phyloP scores from a whole-genome alignment of 2,888 invertebrate species.

The Rhamnusium bicolor region DNA sequence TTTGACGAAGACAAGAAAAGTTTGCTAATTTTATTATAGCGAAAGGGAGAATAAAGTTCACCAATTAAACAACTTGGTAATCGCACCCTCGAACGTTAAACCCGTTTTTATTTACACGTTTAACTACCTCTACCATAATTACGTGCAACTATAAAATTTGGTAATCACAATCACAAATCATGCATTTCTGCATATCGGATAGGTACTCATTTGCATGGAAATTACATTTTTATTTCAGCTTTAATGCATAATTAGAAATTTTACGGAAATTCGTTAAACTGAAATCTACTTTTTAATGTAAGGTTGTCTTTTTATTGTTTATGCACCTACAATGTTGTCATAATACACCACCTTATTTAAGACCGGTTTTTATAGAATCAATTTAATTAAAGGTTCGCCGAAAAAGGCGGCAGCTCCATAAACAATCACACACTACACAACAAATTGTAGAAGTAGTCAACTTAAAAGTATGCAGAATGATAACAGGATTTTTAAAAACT shows the following conservation, averaged over 20 bases:
- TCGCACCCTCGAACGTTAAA: neutral
- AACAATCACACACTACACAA: no score
- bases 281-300: neutral
- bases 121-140: neutral
- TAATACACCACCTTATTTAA: neutral
- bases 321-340: neutral
- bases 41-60: neutral
- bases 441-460: no score
- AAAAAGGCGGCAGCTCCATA: no score
- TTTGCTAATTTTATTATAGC: neutral
- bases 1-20: neutral
- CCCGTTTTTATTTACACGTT: neutral
- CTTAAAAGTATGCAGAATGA: no score
- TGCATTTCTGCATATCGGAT: neutral
- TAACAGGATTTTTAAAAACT: no score
- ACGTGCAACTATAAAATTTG: neutral
- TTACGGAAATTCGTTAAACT: constrained; percentile 1
- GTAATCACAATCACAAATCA: constrained; percentile 1
- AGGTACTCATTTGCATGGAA: constrained; percentile 2
- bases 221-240: constrained; percentile 12
- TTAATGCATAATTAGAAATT: constrained; percentile 10
- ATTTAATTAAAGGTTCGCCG: no score
- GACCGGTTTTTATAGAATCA: no score
- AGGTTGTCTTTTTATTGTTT: neutral
- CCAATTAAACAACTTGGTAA: neutral